A percentile compares a stretch with the other conserved stretches of the same genome.
These are phyloP conservation scores for Dolomedes plantarius DNA, from an alignment of 2,888 invertebrate genomes.

Conservation along the genomic window DNA sequence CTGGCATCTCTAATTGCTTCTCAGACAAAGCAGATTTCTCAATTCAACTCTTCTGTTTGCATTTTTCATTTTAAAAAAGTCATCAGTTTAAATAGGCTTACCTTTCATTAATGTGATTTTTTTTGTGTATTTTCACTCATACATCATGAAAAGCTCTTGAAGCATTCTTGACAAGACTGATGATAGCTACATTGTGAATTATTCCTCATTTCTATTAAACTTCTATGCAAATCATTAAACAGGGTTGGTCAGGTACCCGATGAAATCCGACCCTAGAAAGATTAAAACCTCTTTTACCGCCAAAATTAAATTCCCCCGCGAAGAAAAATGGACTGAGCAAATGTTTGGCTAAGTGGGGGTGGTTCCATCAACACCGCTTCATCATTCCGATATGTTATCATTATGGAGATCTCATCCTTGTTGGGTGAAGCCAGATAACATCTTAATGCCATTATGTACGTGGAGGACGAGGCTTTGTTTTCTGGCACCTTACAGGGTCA, in stretches of 20 bases:
- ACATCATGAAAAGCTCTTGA: background rate
- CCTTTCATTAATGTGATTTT: too few relatives aligned
- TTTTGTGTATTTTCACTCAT: background rate
- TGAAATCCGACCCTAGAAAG: slow-evolving; percentile 4
- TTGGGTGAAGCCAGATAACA: slow-evolving; percentile 40
- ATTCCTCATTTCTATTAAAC: background rate
- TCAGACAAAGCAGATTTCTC: too few relatives aligned
- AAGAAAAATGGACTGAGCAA: slow-evolving; percentile 10
- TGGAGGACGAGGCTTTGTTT: slow-evolving; percentile 27
- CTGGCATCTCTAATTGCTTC: too few relatives aligned
- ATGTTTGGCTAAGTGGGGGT: slow-evolving; percentile 29
- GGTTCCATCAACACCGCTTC: slow-evolving; percentile 15
- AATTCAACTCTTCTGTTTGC: too few relatives aligned
- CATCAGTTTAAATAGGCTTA: too few relatives aligned
- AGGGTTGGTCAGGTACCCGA: background rate
- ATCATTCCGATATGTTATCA: background rate
- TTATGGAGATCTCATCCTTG: background rate
- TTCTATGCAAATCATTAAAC: slow-evolving; percentile 8
- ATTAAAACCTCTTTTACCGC: slow-evolving; percentile 9
- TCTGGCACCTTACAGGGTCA: slow-evolving; percentile 29
- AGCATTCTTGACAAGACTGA: background rate
- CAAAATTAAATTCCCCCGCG: background rate
- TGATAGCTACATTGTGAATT: background rate
- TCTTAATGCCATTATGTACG: slow-evolving; percentile 57
- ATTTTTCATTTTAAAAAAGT: too few relatives aligned